phyloP scores from a whole-genome alignment of 2,888 invertebrate species.

The Rhingia rostrata region DNA sequence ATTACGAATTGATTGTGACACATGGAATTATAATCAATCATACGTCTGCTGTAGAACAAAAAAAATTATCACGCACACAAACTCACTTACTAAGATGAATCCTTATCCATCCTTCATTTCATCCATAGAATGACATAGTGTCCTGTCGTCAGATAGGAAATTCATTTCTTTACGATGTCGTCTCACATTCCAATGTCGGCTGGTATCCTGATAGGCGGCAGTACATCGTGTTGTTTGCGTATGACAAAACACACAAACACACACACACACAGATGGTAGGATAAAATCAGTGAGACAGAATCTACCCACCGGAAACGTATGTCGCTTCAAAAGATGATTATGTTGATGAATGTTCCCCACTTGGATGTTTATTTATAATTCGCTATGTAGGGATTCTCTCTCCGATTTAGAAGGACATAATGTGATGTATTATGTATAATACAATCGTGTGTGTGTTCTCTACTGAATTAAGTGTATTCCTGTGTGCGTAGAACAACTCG shows the following conservation, averaged over 20 bases:
- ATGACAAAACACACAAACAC: not conserved
- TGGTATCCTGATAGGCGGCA: conserved; percentile 37
- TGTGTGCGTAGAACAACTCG: conserved; percentile 39
- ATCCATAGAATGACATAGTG: not conserved
- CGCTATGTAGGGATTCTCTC: conserved; percentile 14
- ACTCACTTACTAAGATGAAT: not conserved
- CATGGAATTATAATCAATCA: conserved; percentile 69
- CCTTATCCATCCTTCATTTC: not conserved
- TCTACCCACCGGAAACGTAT: conserved; percentile 61
- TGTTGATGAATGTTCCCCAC: conserved; percentile 67
- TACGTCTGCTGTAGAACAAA: conserved; percentile 32
- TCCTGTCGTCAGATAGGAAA: conserved; percentile 47
- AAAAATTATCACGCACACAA: conserved; percentile 11
- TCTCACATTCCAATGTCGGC: conserved; percentile 21
- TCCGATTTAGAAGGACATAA: conserved; percentile 26
- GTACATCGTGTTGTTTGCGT: conserved; percentile 26
- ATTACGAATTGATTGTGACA: conserved; percentile 69
- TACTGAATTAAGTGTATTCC: not conserved
- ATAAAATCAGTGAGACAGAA: conserved; percentile 9
- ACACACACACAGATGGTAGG: not conserved
- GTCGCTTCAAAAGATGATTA: conserved; percentile 66
- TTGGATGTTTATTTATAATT: conserved; percentile 70
- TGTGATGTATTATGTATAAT: not conserved
- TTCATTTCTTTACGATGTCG: conserved; percentile 48
- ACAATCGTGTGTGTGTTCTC: not conserved